These are phyloP conservation scores for Lagocephalus sceleratus DNA, from an alignment of 2,797 vertebrate genomes.

Conservation along the genomic window DNA sequence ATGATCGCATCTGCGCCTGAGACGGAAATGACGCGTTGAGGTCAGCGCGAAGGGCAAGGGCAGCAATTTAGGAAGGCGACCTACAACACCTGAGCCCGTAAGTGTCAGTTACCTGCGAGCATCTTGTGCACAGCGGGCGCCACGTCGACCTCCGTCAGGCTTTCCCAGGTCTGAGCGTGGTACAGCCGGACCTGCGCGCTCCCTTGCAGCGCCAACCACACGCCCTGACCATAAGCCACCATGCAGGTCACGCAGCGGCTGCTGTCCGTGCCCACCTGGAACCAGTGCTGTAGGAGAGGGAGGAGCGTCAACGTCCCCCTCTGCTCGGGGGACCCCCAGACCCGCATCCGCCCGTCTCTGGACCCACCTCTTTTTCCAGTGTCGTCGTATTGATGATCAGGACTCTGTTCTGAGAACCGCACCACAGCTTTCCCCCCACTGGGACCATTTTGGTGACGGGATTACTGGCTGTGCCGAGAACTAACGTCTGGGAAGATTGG, in stretches of 20 bases:
- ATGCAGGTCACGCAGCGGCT: constrained; percentile 92
- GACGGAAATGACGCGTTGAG: neutral
- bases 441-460: constrained; percentile 97
- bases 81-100: neutral
- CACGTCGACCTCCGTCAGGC: constrained; percentile 90
- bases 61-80: neutral
- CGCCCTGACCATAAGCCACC: constrained; percentile 86
- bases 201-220: constrained; percentile 92
- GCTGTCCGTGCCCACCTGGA: constrained; percentile 88
- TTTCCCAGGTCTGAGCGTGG: constrained; percentile 88
- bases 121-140: constrained; percentile 97
- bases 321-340: neutral
- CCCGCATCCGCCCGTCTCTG: neutral
- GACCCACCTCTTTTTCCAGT: constrained; percentile 86
- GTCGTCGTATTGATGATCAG: constrained; percentile 86
- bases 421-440: constrained; percentile 91
- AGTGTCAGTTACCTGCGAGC: constrained; percentile 83
- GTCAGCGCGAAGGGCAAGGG: neutral
- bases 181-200: constrained; percentile 92
- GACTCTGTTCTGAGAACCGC: constrained; percentile 91
- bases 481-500: constrained; percentile 89
- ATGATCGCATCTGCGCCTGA: constrained; percentile 96
- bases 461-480: constrained; percentile 83
- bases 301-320: neutral
- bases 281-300: constrained; percentile 78